These are phyloP conservation scores for Borostomias antarcticus DNA, from an alignment of 2,797 vertebrate species.

Conservation along the genomic window DNA sequence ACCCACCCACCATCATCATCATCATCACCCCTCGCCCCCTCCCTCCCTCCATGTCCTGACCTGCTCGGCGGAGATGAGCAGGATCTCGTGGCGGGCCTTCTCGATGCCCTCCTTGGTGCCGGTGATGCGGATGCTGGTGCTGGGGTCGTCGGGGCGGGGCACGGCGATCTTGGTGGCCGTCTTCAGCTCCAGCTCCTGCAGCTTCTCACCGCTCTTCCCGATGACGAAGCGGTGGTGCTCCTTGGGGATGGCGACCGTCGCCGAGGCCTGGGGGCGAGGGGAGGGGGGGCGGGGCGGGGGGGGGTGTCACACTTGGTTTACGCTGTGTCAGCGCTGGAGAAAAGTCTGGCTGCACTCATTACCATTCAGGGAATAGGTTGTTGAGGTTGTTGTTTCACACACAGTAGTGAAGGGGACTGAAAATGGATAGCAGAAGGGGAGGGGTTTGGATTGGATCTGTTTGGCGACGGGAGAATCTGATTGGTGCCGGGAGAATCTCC, in stretches of 20 bases:
- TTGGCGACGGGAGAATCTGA: too few species aligned
- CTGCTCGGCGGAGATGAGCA: conserved; percentile 82
- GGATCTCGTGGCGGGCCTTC: conserved; percentile 80
- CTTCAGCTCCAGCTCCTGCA: conserved; percentile 82
- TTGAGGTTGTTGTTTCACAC: too few species aligned
- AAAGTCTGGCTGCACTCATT: too few species aligned
- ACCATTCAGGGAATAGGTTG: too few species aligned
- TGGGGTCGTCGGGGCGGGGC: conserved; percentile 77
- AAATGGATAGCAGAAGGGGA: not conserved
- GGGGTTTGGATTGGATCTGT: too few species aligned
- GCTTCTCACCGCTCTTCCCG: conserved; percentile 81
- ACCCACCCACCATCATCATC: not conserved
- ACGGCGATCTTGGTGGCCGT: conserved; percentile 80
- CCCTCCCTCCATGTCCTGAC: conserved; percentile 46
- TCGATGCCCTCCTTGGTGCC: conserved; percentile 82
- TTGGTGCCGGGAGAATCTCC: too few species aligned
- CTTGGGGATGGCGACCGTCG: conserved; percentile 79
- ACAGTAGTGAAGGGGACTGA: not conserved
- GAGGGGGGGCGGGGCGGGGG: not conserved
- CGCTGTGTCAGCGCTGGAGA: too few species aligned
- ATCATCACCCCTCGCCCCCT: not conserved
- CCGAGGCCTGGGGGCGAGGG: conserved; percentile 67
- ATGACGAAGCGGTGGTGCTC: conserved; percentile 82
- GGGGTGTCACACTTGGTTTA: not conserved
- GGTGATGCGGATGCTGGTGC: conserved; percentile 76